Conservation (phyloP, 2,888 invertebrate species). For the Catocala fraxini region DNA sequence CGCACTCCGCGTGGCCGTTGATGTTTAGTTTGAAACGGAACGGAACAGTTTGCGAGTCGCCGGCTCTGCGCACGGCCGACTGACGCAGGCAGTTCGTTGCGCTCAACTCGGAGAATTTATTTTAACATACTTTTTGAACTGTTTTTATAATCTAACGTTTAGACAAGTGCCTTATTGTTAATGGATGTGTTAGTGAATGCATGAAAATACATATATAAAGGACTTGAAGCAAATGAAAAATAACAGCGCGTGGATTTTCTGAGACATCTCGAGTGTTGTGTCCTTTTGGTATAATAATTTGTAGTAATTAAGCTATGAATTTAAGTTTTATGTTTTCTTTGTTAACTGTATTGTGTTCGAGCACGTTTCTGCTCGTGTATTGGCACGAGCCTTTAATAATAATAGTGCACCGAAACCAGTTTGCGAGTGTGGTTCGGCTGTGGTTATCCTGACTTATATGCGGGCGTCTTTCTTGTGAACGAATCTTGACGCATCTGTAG, state of each 20-base stretch:
- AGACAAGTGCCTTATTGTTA: conserved; percentile 80
- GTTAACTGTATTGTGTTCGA: conserved; percentile 72
- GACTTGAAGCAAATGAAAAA: conserved; percentile 67
- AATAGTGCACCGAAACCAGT: conserved; percentile 86
- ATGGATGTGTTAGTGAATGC: conserved; percentile 84
- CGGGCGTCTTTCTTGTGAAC: conserved; percentile 78
- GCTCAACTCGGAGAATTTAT: conserved; percentile 78
- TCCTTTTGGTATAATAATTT: conserved; percentile 84
- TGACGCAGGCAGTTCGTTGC: conserved; percentile 77
- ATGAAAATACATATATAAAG: conserved; percentile 72
- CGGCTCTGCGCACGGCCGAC: conserved; percentile 83
- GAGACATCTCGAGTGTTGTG: conserved; percentile 74
- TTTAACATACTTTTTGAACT: conserved; percentile 68
- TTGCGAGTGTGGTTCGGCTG: conserved; percentile 82
- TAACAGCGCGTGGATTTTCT: conserved; percentile 73
- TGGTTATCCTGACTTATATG: conserved; percentile 83
- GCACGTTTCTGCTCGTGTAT: conserved; percentile 79
- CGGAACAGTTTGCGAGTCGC: conserved; percentile 86
- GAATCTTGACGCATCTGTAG: conserved; percentile 67
- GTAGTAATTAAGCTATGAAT: conserved; percentile 66
- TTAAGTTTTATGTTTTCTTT: conserved; percentile 69
- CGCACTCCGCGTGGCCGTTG: conserved; percentile 82
- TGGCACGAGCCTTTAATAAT: conserved; percentile 87
- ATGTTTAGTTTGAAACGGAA: conserved; percentile 79
- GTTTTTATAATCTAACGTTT: conserved; percentile 69